Base-by-base conservation (phyloP, 2,113 vertebrate species). In the Scytalopus superciliaris region DNA sequence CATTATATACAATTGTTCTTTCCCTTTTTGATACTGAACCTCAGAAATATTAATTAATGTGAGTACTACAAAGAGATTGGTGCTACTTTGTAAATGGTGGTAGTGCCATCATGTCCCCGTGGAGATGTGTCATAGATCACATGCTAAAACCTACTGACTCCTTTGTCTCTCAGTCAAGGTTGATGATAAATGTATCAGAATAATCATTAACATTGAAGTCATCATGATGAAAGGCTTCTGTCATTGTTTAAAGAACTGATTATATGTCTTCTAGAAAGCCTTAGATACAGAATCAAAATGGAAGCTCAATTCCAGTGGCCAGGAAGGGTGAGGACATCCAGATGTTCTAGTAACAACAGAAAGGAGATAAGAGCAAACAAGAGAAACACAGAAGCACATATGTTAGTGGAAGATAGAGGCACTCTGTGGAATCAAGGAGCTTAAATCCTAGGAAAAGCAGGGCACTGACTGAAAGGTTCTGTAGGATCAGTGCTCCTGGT, bases 371-470 rank as follows among this genome's bases (percentile, higher is more conserved):
- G 22, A 66, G 30, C 30, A 66, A 68, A 23, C 33, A 63, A 53
- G 27, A 60, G 39, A 68, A 84, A 42, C 18, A 14, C 9, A 80
- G 55, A 16, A 82, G 31, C 27, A 60, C 35, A 64, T 12, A 25
- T 0, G 0, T 52, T 70, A 70, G 24, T 62, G 31, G 44, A 73
- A 69, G n/a, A 56, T 39, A 69, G 0, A 3, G 45, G 35, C 39
- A 67, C 37, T 68, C 15, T 18, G 0, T 14, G 72, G 22, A 89
- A 72, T 64, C 0, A 1, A 25, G 49, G 49, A 55, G 9, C 27
- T 60, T 77, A 84, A 89, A 66, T 50, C 25, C 19, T 37, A 60
- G 63, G 31, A 89, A 77, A 31, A 31, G 19, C 53, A 84, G 37
- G 21, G 14, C 39, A 39, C 66, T 77, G 50, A 37, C 35, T 40